Conservation (phyloP, 2,113 vertebrate species). For the Formicarius rufipectus region DNA sequence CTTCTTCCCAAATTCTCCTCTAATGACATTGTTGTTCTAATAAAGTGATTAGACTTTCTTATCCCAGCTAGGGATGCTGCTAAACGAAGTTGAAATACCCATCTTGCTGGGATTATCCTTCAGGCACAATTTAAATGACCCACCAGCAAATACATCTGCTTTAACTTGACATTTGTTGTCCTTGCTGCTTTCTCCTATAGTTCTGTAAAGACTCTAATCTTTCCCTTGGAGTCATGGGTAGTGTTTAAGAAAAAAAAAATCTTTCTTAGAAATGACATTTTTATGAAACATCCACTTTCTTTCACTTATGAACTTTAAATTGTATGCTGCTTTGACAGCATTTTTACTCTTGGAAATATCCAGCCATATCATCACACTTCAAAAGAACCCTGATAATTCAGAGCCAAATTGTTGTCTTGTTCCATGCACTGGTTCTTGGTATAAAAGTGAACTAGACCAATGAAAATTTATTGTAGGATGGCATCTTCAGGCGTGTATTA, state of each 20-base stretch:
- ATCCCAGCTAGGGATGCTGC: constrained; percentile 61
- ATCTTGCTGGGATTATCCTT: constrained; percentile 68
- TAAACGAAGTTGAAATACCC: constrained; percentile 60
- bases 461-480: background rate
- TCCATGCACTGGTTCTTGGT: background rate
- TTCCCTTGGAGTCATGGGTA: background rate
- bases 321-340: background rate
- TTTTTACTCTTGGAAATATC: background rate
- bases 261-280: background rate
- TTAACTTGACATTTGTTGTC: constrained; percentile 71
- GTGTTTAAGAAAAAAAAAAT: background rate
- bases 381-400: background rate
- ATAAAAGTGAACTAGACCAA: background rate
- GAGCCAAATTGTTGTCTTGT: background rate
- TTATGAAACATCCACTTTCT: background rate
- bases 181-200: constrained; percentile 58
- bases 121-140: constrained; percentile 68
- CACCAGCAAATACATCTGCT: constrained; percentile 63
- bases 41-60: constrained; percentile 67
- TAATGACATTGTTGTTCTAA: constrained; percentile 58
- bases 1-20: constrained; percentile 8
- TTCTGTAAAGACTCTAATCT: background rate
- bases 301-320: background rate
- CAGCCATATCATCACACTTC: background rate
- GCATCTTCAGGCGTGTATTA: background rate